phyloP scores from a whole-genome alignment of 2,888 invertebrate species.

The Dasysyrphus albostriatus region DNA sequence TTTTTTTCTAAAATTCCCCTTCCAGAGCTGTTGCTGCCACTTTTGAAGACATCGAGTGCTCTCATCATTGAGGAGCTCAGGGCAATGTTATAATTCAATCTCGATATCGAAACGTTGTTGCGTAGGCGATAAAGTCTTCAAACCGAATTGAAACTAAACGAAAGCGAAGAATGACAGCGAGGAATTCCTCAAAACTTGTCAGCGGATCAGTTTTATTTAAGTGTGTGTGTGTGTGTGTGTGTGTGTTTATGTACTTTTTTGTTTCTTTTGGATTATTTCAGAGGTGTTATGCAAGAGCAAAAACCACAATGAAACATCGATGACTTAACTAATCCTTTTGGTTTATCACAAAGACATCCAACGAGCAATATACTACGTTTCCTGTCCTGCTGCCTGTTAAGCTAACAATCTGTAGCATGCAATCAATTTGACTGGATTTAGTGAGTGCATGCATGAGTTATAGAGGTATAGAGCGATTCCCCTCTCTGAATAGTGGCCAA shows the following conservation, averaged over 20 bases:
- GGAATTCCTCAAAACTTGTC: slow-evolving; percentile 67
- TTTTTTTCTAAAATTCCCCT: slow-evolving; percentile 34
- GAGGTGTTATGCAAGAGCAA: slow-evolving; percentile 64
- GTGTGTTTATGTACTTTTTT: slow-evolving; percentile 21
- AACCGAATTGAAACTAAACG: slow-evolving; percentile 33
- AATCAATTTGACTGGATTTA: slow-evolving; percentile 75
- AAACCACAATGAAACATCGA: slow-evolving; percentile 53
- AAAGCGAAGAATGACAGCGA: slow-evolving; percentile 41
- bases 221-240: not conserved
- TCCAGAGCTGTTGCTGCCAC: slow-evolving; percentile 35
- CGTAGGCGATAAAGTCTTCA: slow-evolving; percentile 52
- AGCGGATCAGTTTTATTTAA: slow-evolving; percentile 49
- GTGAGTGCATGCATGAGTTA: slow-evolving; percentile 73
- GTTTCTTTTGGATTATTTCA: not conserved
- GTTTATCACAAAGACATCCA: slow-evolving; percentile 73
- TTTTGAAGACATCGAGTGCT: slow-evolving; percentile 70
- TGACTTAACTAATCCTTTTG: slow-evolving; percentile 73
- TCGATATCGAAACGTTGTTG: slow-evolving; percentile 28
- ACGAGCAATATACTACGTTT: slow-evolving; percentile 60
- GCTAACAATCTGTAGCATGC: slow-evolving; percentile 73
- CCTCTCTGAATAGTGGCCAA: slow-evolving; percentile 45
- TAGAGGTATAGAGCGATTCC: not conserved
- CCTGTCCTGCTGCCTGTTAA: slow-evolving; percentile 69
- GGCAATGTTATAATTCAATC: slow-evolving; percentile 71
- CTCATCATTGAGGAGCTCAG: slow-evolving; percentile 52